Percentiles rank a stretch among this genome's conserved stretches.
These are phyloP conservation scores for Pterostichus niger DNA, from an alignment of 2,888 invertebrate genomes.

Conservation along the genomic window DNA sequence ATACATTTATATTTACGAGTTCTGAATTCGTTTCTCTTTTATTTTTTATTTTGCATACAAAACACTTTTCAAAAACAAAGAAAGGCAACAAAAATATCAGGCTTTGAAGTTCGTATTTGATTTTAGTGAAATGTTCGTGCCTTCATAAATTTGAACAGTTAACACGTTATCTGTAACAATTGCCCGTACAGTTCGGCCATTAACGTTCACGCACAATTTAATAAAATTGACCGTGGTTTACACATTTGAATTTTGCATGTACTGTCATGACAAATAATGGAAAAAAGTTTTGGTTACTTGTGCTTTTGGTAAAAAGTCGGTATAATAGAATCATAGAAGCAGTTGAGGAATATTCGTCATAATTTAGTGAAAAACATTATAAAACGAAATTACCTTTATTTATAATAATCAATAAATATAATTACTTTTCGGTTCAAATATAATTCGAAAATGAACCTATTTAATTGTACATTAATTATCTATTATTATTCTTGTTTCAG, in stretches of 20 bases:
- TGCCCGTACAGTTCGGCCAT: conserved; percentile 27
- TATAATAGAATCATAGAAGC: too few species aligned
- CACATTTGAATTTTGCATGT: conserved; percentile 7
- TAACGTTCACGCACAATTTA: conserved; percentile 43
- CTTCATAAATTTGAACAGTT: conserved; percentile 35
- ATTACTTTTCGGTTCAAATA: too few species aligned
- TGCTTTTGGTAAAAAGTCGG: too few species aligned
- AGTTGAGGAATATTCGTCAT: too few species aligned
- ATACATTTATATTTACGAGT: not conserved
- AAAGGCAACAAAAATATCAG: not conserved
- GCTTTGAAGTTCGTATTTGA: conserved; percentile 13
- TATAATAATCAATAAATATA: too few species aligned
- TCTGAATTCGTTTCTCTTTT: not conserved
- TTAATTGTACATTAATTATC: not conserved
- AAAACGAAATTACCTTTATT: too few species aligned
- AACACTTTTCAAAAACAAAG: conserved; percentile 5
- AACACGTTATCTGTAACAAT: conserved; percentile 39
- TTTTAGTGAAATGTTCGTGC: not conserved
- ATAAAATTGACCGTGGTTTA: conserved; percentile 38
- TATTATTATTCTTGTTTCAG: conserved; percentile 74
- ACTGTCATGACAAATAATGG: conserved; percentile 12
- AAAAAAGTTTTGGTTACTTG: not conserved
- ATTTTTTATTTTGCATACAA: not conserved
- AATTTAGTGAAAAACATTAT: too few species aligned
- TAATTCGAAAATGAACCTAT: too few species aligned